A percentile compares a stretch with the other conserved stretches of the same genome.
Conservation (phyloP, 2,113 vertebrate species). For the Psammodynastes pulverulentus region DNA sequence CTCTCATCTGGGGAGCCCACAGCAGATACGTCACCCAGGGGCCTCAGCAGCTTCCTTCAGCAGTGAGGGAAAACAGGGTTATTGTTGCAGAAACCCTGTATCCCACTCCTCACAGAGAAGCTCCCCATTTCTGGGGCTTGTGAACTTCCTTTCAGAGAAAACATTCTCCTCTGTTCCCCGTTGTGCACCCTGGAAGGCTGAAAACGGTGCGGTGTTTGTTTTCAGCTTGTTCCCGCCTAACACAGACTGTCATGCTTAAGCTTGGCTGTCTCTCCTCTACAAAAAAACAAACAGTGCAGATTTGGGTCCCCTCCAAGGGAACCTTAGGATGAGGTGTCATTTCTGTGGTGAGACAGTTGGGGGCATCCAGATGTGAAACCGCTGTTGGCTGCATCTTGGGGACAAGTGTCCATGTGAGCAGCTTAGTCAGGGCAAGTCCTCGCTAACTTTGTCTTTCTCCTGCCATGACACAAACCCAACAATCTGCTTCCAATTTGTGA, state of each 20-base stretch:
- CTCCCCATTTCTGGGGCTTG: neutral
- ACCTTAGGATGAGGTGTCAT: slow-evolving; percentile 42
- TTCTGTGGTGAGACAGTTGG: slow-evolving; percentile 52
- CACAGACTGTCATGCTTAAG: neutral
- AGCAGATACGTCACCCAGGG: slow-evolving; percentile 27
- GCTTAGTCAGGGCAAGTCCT: slow-evolving; percentile 49
- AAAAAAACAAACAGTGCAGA: neutral
- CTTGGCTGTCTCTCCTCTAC: neutral
- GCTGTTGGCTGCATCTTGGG: slow-evolving; percentile 35
- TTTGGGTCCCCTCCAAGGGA: neutral
- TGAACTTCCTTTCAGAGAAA: neutral
- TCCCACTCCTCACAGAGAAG: neutral
- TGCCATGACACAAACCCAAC: neutral
- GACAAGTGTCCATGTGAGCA: slow-evolving; percentile 33
- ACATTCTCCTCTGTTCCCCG: neutral
- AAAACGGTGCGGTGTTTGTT: neutral
- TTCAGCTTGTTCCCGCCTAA: neutral
- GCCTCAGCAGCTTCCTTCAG: slow-evolving; percentile 22
- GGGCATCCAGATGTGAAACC: slow-evolving; percentile 56
- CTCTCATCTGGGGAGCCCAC: slow-evolving; percentile 36
- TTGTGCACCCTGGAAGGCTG: neutral
- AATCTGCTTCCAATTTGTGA: slow-evolving; percentile 30
- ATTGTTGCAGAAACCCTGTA: neutral
- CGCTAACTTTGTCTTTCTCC: neutral
- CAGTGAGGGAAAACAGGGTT: neutral